phyloP scores from a whole-genome alignment of 2,113 vertebrate species.

The Myodes glareolus region DNA sequence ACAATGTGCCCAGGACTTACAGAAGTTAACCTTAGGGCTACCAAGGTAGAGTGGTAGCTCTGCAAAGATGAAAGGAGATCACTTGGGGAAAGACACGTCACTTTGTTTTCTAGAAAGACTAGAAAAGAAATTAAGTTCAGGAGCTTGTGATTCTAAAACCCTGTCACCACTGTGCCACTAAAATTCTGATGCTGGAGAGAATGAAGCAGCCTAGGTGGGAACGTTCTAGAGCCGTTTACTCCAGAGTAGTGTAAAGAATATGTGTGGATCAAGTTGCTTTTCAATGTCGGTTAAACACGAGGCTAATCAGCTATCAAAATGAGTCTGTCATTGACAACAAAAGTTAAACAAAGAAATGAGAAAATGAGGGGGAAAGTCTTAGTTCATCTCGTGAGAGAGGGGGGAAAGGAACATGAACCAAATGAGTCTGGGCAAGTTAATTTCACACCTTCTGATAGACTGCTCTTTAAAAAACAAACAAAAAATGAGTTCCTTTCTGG shows the following conservation, averaged over 20 bases:
- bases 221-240: constrained; percentile 31
- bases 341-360: not conserved
- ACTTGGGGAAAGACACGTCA: constrained; percentile 2
- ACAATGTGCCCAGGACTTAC: not conserved
- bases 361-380: not conserved
- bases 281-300: not conserved
- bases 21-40: not conserved
- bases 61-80: not conserved
- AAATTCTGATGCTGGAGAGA: not conserved
- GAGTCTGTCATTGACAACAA: constrained; percentile 35
- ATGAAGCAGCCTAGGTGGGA: not conserved
- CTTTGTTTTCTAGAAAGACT: not conserved
- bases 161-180: not conserved
- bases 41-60: not conserved
- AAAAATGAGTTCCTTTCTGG: not conserved
- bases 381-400: not conserved
- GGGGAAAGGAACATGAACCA: not conserved
- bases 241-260: not conserved
- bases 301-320: not conserved
- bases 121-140: constrained; percentile 22
- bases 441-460: not conserved
- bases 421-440: not conserved
- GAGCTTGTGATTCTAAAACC: not conserved
- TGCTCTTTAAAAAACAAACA: not conserved
- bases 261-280: not conserved